Percentiles rank a stretch among this genome's conserved stretches.
phyloP scores from a whole-genome alignment of 1,140 invertebrate genomes.

The Phocides pigmalion region DNA sequence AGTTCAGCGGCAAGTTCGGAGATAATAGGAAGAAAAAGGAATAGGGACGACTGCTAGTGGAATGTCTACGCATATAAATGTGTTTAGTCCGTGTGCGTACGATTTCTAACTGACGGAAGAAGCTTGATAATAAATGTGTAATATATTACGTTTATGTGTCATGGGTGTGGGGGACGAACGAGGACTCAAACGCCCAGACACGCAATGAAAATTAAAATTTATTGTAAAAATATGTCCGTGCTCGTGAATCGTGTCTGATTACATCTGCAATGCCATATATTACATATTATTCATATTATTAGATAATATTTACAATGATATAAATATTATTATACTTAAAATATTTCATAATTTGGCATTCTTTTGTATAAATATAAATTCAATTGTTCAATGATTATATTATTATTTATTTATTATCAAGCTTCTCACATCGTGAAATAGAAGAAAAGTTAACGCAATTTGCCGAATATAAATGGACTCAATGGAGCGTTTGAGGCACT shows the following conservation, averaged over 20 bases:
- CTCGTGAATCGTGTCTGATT: no score
- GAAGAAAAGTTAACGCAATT: not conserved
- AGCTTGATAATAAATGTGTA: not conserved
- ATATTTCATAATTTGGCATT: no score
- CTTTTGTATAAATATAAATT: no score
- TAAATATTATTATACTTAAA: not conserved
- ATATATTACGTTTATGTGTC: not conserved
- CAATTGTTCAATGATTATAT: no score
- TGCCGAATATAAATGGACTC: not conserved
- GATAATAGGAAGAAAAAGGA: slow-evolving; percentile 58
- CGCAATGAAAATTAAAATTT: no score
- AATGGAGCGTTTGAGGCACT: not conserved
- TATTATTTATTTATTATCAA: slow-evolving; percentile 2
- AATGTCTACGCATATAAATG: not conserved
- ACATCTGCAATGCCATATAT: no score
- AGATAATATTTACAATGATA: no score
- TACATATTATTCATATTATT: not conserved
- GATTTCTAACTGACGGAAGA: not conserved
- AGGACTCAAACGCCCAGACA: no score
- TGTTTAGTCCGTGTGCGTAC: not conserved
- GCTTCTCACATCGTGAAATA: slow-evolving; percentile 4
- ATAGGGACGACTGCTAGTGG: slow-evolving; percentile 47
- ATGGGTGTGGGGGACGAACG: no score
- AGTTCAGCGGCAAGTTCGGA: slow-evolving; percentile 61
- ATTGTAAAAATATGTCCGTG: no score